Base-by-base conservation (phyloP, 1,140 invertebrate species). In the Acyrthosiphon pisum region DNA sequence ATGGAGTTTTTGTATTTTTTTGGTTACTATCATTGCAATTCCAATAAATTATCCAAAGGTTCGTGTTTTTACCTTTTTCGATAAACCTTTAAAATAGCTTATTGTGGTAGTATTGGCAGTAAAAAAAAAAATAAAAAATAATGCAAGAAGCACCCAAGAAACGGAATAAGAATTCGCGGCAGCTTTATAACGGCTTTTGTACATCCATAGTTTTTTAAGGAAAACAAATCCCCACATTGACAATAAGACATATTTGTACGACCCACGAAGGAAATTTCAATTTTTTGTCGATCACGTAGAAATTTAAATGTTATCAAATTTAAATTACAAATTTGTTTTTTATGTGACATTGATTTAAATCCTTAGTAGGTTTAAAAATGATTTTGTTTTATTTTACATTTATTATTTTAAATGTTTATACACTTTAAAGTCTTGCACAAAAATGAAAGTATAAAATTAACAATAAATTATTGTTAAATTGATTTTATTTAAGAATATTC, bases 31-130 rank as follows among this genome's bases (percentile, higher is more conserved):
- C 89, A 68, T 90, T 90, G 89, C 89, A n/a, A n/a, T 60, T 90
- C 44, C 56, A 68, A 90, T 90, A 90, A 90, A 90, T 90, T 90
- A 90, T 90, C 60, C 89, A 90, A 90, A 90, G 56, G 89, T 44
- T 30, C 37, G 68, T 68, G 89, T 90, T 90, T 68, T 68, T 90
- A 90, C 89, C 53, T 68, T 90, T 90, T 68, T 68, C 89, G 56
- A 68, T 60, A 90, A 90, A 90, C 89, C 89, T 90, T 68, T 68
- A 90, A 68, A 90, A 90, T 90, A 90, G 56, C 89, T 44, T 90
- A 90, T 90, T 90, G 89, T 68, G 89, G 53, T 90, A 44, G 53
- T 9, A 68, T 60, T 44, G 89, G 89, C 37, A 90, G 89, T 68
- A 68, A 90, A 53, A 89, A 89, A 90, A 11, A 90, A 90, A 68